Percentiles rank a stretch among this genome's conserved stretches.
phyloP scores from a whole-genome alignment of 1,140 invertebrate genomes.

The Dryas iulia region DNA sequence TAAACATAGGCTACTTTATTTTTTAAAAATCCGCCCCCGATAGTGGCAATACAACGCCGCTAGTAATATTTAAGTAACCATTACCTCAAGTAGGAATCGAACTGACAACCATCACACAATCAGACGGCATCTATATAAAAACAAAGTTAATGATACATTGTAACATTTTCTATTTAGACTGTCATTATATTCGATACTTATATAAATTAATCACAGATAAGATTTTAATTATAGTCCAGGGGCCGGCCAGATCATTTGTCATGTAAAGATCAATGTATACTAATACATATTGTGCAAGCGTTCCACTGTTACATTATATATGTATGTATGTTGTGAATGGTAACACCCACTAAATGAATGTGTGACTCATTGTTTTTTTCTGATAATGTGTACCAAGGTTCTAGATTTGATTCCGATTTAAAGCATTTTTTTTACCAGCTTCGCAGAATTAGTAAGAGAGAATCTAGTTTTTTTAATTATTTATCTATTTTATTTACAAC shows the following conservation, averaged over 20 bases:
- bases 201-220: not conserved
- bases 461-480: too few species aligned
- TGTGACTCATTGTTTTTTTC: not conserved
- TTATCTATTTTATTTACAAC: too few species aligned
- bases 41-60: too few species aligned
- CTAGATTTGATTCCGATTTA: too few species aligned
- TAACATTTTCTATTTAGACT: not conserved
- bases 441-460: too few species aligned
- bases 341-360: not conserved
- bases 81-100: too few species aligned
- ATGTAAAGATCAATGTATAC: not conserved
- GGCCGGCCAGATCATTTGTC: slow-evolving; percentile 1
- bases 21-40: too few species aligned
- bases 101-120: too few species aligned
- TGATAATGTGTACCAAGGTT: not conserved
- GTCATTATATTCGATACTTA: not conserved
- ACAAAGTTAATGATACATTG: not conserved
- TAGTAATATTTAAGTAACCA: too few species aligned
- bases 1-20: too few species aligned
- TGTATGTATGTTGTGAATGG: not conserved
- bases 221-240: slow-evolving; percentile 3
- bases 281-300: not conserved
- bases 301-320: not conserved
- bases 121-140: not conserved
- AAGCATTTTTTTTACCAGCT: too few species aligned